Conservation (phyloP, 2,888 invertebrate genomes). For the Tetragonisca angustula region DNA sequence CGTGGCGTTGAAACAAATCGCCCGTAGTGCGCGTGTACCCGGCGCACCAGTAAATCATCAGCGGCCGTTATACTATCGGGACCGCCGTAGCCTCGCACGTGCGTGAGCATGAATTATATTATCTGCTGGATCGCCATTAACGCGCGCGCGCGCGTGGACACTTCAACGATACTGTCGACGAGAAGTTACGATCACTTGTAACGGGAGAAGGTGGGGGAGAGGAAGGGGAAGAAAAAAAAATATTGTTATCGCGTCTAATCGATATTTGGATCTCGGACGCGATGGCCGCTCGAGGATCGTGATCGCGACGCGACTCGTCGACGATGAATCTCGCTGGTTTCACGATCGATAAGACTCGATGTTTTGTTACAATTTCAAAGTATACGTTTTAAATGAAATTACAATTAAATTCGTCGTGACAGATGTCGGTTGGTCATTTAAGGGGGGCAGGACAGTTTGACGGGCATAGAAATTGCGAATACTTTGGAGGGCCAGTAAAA, state of each 20-base stretch:
- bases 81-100: conserved; percentile 62
- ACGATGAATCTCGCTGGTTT: background rate
- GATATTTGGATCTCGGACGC: background rate
- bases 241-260: conserved; percentile 10
- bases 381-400: too few species aligned
- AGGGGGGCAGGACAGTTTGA: too few species aligned
- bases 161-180: conserved; percentile 37
- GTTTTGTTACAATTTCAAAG: too few species aligned
- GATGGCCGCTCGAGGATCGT: background rate
- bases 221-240: too few species aligned
- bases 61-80: conserved; percentile 61
- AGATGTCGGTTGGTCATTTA: too few species aligned
- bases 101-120: conserved; percentile 76
- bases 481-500: too few species aligned
- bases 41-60: conserved; percentile 64
- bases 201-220: too few species aligned
- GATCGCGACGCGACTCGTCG: background rate
- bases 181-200: conserved; percentile 42
- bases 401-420: too few species aligned
- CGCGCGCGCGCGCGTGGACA: conserved; percentile 39
- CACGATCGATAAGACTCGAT: background rate
- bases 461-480: too few species aligned
- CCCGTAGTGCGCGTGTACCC: conserved; percentile 55
- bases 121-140: conserved; percentile 75
- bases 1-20: conserved; percentile 75